Conservation (phyloP, 2,113 vertebrate species). For the Alligator mississippiensis region DNA sequence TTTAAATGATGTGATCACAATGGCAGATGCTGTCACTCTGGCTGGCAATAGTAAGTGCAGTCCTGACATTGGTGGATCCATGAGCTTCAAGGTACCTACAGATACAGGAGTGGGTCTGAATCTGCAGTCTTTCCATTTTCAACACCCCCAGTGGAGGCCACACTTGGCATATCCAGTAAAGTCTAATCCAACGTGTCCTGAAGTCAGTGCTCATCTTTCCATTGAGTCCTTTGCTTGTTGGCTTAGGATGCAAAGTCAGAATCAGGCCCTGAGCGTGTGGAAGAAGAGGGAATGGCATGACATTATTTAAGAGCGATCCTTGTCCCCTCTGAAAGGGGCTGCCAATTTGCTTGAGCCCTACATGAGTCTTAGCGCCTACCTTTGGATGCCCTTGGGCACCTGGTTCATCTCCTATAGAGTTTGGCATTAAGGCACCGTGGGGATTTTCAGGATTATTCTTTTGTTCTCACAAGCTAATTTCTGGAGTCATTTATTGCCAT, state of each 20-base stretch:
- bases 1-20: constrained; percentile 55
- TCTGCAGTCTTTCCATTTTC: constrained; percentile 27
- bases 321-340: constrained; percentile 69
- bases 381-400: constrained; percentile 73
- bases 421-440: constrained; percentile 63
- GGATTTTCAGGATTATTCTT: constrained; percentile 59
- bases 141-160: not conserved
- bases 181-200: not conserved
- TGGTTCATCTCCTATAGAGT: constrained; percentile 60
- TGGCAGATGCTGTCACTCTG: constrained; percentile 44
- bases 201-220: not conserved
- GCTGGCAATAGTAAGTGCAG: constrained; percentile 51
- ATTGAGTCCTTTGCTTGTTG: constrained; percentile 32
- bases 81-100: constrained; percentile 52
- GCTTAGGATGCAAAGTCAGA: constrained; percentile 59
- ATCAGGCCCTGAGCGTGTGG: constrained; percentile 57
- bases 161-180: not conserved
- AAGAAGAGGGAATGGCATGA: constrained; percentile 53
- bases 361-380: constrained; percentile 60
- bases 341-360: constrained; percentile 71
- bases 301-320: constrained; percentile 63
- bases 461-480: constrained; percentile 70
- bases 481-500: constrained; percentile 48
- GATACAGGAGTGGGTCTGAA: not conserved
- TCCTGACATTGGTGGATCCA: not conserved